Percentiles rank a stretch among this genome's conserved stretches.
These are phyloP conservation scores for Cheilosia urbana DNA, from an alignment of 2,888 invertebrate genomes.

Conservation along the genomic window DNA sequence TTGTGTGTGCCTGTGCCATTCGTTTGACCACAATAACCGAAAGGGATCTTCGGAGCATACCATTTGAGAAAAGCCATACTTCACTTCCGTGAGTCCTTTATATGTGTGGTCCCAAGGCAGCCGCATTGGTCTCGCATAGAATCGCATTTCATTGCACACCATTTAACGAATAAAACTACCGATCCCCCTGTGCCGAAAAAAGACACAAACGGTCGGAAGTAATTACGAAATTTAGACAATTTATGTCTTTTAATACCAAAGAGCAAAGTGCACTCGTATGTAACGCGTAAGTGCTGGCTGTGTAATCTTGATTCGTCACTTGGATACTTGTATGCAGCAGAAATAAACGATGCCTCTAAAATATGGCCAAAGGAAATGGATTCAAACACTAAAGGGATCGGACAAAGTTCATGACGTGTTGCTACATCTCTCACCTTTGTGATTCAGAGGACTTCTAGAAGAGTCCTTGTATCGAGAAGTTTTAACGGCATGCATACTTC, in stretches of 20 bases:
- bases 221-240: conserved; percentile 45
- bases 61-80: conserved; percentile 70
- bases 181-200: not conserved
- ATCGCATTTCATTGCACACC: conserved; percentile 59
- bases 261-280: not conserved
- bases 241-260: conserved; percentile 44
- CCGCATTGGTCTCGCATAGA: conserved; percentile 39
- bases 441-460: not conserved
- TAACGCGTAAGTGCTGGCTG: not conserved
- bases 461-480: conserved; percentile 16
- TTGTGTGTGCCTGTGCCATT: conserved; percentile 51
- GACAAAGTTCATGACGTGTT: conserved; percentile 2
- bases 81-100: conserved; percentile 61
- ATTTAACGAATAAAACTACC: conserved; percentile 46
- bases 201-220: conserved; percentile 11
- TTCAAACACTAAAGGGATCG: conserved; percentile 69
- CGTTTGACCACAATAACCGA: conserved; percentile 67
- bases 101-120: conserved; percentile 39
- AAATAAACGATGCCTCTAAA: not conserved
- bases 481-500: conserved; percentile 26
- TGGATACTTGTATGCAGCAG: conserved; percentile 11
- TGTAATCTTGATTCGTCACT: conserved; percentile 19
- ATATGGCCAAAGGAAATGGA: conserved; percentile 65
- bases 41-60: conserved; percentile 62
- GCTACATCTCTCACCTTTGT: not conserved